Conservation (phyloP, 2,797 vertebrate genomes). For the Yasuhikotakia modesta region DNA sequence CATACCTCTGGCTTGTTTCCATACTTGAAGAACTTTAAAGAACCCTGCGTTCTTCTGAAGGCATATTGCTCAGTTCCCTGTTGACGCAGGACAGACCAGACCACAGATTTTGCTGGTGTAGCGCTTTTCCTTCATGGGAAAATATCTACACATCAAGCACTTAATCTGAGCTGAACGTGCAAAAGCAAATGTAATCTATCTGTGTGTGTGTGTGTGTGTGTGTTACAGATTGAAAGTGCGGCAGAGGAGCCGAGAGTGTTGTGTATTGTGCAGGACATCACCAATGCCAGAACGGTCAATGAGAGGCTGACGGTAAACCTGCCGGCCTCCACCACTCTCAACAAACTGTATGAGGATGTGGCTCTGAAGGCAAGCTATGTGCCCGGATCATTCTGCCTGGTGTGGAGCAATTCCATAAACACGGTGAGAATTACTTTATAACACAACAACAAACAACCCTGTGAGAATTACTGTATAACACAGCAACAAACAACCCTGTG, state of each 20-base stretch:
- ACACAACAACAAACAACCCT: not conserved
- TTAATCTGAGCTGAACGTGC: conserved; percentile 13
- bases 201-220: not conserved
- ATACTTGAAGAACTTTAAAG: too few species aligned
- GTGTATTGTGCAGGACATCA: conserved; percentile 97
- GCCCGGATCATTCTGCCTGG: conserved; percentile 87
- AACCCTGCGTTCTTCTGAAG: conserved; percentile 32
- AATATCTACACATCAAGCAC: not conserved
- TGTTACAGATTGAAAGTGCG: conserved; percentile 91
- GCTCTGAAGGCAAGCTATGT: conserved; percentile 92
- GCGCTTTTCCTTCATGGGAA: not conserved
- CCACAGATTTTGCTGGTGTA: not conserved
- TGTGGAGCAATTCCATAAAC: conserved; percentile 80
- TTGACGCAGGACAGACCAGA: conserved; percentile 47
- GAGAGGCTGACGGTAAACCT: conserved; percentile 93
- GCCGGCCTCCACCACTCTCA: conserved; percentile 90
- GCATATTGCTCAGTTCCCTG: conserved; percentile 32
- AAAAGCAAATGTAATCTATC: not conserved
- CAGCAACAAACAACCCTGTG: not conserved
- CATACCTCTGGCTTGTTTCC: not conserved
- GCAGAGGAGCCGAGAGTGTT: conserved; percentile 95
- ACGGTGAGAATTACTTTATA: conserved; percentile 73
- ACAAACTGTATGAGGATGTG: conserved; percentile 88
- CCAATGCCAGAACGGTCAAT: conserved; percentile 88
- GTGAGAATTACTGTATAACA: conserved; percentile 68